Evolutionary conservation across 2,888 invertebrate species (phyloP), one percentile per base, ranked within the genome.

Genomic region (Luffia ferchaultella): DNA sequence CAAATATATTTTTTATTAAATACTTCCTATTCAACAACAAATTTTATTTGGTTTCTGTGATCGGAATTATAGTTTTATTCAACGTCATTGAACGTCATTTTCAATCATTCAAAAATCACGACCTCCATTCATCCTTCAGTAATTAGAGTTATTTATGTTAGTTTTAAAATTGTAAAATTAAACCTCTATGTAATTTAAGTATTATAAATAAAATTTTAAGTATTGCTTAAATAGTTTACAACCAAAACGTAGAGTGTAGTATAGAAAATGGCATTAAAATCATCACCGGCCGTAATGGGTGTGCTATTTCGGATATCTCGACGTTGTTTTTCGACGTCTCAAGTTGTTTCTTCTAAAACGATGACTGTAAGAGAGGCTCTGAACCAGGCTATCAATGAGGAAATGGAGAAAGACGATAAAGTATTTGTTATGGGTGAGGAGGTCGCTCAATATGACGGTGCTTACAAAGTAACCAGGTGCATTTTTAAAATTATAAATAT

Each of bases 381-480:
- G 50, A 98, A 98, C 80, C 87, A 91, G 53, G 99, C 98, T 0
- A 85, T 99, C 68, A 98, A 98, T 71, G 98, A 99, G 70, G 99
- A 99, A 84, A 93, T 99, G 89, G 90, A 92, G 62, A 87, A 92
- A 54, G 98, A 99, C 71, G 96, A 97, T 30, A 87, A 87, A 53
- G 96, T 97, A 0, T 97, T 97, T 70, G 68, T 97, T 43, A 64
- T 98, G 55, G 99, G 98, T 42, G 98, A 99, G 75, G 99, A 99
- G 84, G 98, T 99, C 1, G 98, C 98, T n/a, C 91, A 93, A 76
- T 98, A 98, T 67, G 98, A 98, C 70, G 98, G 98, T 55, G 97
- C 98, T 47, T 98, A 98, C 70, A 94, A 98, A 91, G 93, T 98
- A 20, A 92, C 91, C 53, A 86, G 87, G 76, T 83, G 60, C 56